These are phyloP conservation scores for Hemibagrus wyckioides DNA, from an alignment of 2,113 vertebrate genomes.

Conservation along the genomic window DNA sequence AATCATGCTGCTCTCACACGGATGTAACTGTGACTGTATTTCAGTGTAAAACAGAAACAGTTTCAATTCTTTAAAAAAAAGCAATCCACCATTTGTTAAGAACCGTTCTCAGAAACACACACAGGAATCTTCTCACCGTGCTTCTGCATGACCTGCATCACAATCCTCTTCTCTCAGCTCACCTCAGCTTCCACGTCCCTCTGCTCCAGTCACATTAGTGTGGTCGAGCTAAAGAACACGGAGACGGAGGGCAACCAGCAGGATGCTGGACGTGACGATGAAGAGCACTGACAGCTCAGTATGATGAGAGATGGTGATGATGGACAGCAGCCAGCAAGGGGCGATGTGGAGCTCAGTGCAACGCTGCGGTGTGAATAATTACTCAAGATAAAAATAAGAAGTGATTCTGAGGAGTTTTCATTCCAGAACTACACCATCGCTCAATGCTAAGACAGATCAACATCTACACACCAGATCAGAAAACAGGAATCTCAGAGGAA, in stretches of 20 bases:
- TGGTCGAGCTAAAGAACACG: constrained; percentile 24
- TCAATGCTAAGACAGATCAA: background rate
- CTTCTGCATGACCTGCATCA: background rate
- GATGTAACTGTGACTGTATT: background rate
- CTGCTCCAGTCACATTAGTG: constrained; percentile 34
- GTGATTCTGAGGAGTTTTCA: background rate
- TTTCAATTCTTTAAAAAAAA: background rate
- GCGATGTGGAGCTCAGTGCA: constrained; percentile 28
- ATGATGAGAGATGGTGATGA: background rate
- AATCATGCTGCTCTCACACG: background rate
- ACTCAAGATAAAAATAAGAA: background rate
- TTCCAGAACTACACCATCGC: background rate
- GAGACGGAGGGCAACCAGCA: constrained; percentile 35
- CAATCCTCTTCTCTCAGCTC: background rate
- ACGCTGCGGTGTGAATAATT: background rate
- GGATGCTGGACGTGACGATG: constrained; percentile 41
- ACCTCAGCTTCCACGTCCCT: constrained; percentile 35
- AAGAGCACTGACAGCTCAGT: constrained; percentile 44
- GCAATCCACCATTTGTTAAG: background rate
- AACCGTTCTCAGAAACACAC: background rate
- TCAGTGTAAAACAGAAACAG: background rate
- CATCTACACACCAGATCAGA: background rate
- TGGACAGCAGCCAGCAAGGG: constrained; percentile 43
- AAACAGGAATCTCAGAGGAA: no score
- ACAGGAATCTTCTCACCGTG: background rate